phyloP scores from a whole-genome alignment of 2,113 vertebrate species.

The Chelonoidis abingdonii region DNA sequence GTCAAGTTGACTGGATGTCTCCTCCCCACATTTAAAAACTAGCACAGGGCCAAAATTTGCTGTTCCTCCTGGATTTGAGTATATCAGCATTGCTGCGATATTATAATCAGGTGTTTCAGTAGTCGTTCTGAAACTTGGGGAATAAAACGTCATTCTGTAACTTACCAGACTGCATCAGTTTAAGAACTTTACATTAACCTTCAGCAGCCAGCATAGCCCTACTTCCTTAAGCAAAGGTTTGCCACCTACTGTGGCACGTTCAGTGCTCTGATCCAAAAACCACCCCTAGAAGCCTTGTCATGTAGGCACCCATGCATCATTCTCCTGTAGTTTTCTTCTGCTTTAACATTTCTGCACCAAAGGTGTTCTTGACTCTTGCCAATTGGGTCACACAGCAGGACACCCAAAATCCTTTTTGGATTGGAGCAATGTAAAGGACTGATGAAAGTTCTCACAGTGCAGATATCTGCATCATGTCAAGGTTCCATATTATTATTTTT shows the following conservation, averaged over 20 bases:
- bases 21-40: neutral
- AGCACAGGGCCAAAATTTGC: neutral
- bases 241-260: neutral
- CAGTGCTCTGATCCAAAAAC: neutral
- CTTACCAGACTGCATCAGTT: neutral
- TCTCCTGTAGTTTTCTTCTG: neutral
- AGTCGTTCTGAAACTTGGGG: neutral
- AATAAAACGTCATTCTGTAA: neutral
- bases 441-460: neutral
- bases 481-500: neutral
- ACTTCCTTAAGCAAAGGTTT: neutral
- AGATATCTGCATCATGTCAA: rapidly evolving
- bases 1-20: neutral
- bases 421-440: neutral
- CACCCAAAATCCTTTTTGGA: neutral
- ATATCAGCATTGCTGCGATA: neutral
- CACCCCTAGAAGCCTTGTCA: neutral
- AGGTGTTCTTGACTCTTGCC: neutral
- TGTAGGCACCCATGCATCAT: neutral
- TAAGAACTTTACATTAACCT: neutral
- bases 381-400: neutral
- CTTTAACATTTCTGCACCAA: neutral
- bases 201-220: neutral
- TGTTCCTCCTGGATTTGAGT: neutral
- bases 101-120: conserved; percentile 10